Percentiles rank a stretch among this genome's conserved stretches.
Conservation (phyloP, 2,113 vertebrate species). For the Dipodomys merriami region DNA sequence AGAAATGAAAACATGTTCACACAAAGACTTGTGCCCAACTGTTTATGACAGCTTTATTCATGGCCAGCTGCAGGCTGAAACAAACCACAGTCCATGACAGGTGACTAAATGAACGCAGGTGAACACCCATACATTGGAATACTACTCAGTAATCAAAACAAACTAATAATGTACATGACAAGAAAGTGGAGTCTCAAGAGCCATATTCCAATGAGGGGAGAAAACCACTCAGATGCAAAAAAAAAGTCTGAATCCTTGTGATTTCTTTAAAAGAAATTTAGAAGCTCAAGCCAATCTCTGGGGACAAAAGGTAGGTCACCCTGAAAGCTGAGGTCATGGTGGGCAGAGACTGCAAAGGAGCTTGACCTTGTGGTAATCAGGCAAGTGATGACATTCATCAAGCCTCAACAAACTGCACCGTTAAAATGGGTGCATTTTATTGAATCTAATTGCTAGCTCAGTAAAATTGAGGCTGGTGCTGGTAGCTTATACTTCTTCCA, state of each 20-base stretch:
- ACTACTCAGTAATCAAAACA: not conserved
- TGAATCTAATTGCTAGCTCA: not conserved
- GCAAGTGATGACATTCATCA: not conserved
- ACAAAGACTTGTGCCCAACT: not conserved
- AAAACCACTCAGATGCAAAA: not conserved
- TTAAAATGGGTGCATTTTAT: not conserved
- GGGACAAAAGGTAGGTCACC: not conserved
- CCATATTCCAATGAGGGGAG: not conserved
- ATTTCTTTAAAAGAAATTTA: constrained; percentile 3
- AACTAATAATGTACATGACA: not conserved
- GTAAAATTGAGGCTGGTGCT: not conserved
- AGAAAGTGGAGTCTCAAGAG: not conserved
- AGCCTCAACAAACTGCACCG: not conserved
- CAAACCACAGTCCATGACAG: not conserved
- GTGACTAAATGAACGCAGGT: not conserved
- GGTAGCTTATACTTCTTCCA: not conserved
- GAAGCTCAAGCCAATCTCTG: not conserved
- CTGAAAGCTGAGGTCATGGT: not conserved
- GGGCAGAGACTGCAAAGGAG: too few relatives aligned
- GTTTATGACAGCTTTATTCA: not conserved
- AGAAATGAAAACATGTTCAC: not conserved
- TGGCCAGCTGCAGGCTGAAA: not conserved
- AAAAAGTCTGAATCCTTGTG: not conserved
- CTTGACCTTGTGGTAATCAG: too few relatives aligned
- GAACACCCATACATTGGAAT: not conserved